Evolutionary conservation across 2,888 invertebrate genomes (phyloP), one percentile per base, ranked within the genome.

Genomic region (Brachynemurus nebulosus): DNA sequence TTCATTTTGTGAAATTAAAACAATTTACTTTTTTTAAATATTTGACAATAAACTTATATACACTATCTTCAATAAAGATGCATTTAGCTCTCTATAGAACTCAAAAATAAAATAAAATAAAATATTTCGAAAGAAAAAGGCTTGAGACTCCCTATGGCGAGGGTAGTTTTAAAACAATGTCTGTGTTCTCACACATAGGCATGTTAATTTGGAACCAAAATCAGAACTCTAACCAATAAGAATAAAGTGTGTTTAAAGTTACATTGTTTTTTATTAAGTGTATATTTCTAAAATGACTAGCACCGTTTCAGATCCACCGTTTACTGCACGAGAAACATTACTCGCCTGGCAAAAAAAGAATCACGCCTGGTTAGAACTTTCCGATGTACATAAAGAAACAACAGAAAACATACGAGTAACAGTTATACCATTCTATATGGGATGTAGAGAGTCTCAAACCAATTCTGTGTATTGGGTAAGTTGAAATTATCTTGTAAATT

Each of bases 341-440:
- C 76, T 81, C 54, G 89, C 91, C 1, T 97, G 96, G 93, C 95
- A 95, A 63, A 90, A 93, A 57, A 92, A 93, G 62, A 95, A 96
- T 67, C 91, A 95, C 62, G 92, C 95, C 0, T 96, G 93, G 93
- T 64, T 97, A 33, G 93, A 96, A 60, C 66, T 97, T 47, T 92
- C 93, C 23, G 93, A 95, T 65, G 96, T 97, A 7, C 95, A 96
- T 61, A 86, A 90, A 56, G 95, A 97, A 69, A 95, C 95, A 1
- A 97, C 97, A 0, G 95, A 98, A 65, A 83, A 86, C 60, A 82
- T 96, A 50, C 73, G 96, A 40, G 89, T 99, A 27, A 98, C 97
- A 9, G 97, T 97, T 44, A 97, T 95, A 63, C 98, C 98, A 0
- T 97, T 96, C 68, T 96, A 93, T 60, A 92, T 96, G 90, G 95